These are phyloP conservation scores for Pseudois nayaur DNA, from an alignment of 2,113 vertebrate species.

Conservation along the genomic window DNA sequence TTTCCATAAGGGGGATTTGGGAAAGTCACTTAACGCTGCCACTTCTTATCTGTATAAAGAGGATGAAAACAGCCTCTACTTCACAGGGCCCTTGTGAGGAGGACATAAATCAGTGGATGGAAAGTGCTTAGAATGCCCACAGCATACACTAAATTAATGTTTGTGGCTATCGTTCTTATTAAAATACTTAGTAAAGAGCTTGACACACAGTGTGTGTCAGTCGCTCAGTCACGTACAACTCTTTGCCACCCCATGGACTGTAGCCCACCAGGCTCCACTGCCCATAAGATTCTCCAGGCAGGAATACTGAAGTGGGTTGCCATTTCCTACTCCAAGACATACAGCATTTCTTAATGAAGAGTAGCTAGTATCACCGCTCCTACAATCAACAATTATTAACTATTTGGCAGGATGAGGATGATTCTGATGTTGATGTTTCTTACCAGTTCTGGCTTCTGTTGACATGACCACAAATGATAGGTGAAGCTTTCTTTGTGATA, in stretches of 20 bases:
- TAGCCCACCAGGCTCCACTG: neutral
- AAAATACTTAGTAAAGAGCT: neutral
- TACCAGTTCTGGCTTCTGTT: neutral
- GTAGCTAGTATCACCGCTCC: neutral
- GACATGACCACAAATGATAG: neutral
- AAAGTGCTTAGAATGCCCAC: neutral
- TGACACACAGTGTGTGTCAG: neutral
- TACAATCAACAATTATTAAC: neutral
- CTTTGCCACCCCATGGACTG: neutral
- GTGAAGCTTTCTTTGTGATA: neutral
- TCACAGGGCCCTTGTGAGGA: neutral
- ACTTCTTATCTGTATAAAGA: neutral
- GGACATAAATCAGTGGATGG: neutral
- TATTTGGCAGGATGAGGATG: neutral
- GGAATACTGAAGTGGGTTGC: neutral
- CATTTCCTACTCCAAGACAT: neutral
- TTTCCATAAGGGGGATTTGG: neutral
- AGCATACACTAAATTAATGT: neutral
- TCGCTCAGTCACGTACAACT: neutral
- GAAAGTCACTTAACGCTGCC: neutral
- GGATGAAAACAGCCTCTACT: neutral
- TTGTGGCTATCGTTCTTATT: neutral
- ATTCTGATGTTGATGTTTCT: neutral
- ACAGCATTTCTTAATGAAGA: neutral
- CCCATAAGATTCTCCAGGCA: neutral